Base-by-base conservation (phyloP, 2,797 vertebrate genomes). In the Anolis apletophallus region DNA sequence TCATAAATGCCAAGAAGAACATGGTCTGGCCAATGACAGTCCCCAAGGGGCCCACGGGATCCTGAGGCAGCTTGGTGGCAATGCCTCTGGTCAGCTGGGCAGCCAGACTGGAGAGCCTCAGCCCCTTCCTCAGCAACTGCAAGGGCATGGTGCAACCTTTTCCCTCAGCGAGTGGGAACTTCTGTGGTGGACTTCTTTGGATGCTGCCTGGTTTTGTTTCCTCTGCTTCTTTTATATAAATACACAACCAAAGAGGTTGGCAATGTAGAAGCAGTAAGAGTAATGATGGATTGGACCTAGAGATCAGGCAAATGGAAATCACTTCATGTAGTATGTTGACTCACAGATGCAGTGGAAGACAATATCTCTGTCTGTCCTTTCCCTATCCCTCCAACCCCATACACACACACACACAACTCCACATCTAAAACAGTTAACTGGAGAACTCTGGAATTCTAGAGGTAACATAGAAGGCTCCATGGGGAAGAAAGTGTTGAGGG, bases 1-100 rank as follows among this genome's bases (percentile, higher is more conserved):
- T 94, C 85, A 98, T 89, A 88, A 97, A 93, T 17, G 92, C 81
- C 67, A 96, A 0, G 12, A 92, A 8, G 81, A 97, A 96, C 50
- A 94, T 0, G 1, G 78, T 50, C 13, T 98, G 0, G 16, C 88
- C 96, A 14, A 96, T 4, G 52, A 9, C 13, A 0, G 93, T 52
- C 57, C 97, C 96, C 97, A n/a, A n/a, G n/a, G n/a, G n/a, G n/a
- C n/a, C n/a, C n/a, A n/a, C n/a, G n/a, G n/a, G n/a, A n/a, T n/a
- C n/a, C n/a, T n/a, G n/a, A n/a, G n/a, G n/a, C n/a, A n/a, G n/a
- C n/a, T n/a, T n/a, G n/a, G n/a, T n/a, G n/a, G n/a, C n/a, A n/a
- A n/a, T n/a, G n/a, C n/a, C n/a, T n/a, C n/a, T n/a, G n/a, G n/a
- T n/a, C n/a, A n/a, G n/a, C n/a, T n/a, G n/a, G n/a, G n/a, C n/a